These are phyloP conservation scores for Nannoperca obscura DNA, from an alignment of 2,797 vertebrate species.

Conservation along the genomic window DNA sequence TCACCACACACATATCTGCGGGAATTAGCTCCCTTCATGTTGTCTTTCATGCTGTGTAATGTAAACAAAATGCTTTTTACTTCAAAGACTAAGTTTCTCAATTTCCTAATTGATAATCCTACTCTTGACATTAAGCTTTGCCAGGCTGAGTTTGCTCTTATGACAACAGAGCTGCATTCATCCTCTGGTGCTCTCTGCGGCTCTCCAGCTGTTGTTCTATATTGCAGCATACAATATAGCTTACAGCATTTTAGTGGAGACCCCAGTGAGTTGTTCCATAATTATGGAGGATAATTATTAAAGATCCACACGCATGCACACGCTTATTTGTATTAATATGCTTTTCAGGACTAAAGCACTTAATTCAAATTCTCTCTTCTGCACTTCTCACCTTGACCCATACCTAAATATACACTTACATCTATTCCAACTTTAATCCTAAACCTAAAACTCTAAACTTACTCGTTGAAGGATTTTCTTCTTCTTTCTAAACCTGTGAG, in stretches of 20 bases:
- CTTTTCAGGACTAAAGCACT: slow-evolving; percentile 31
- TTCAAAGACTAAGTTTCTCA: slow-evolving; percentile 73
- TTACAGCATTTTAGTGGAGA: slow-evolving; percentile 53
- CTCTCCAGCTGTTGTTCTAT: slow-evolving; percentile 21
- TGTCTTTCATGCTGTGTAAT: slow-evolving; percentile 46
- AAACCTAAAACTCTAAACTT: slow-evolving; percentile 24
- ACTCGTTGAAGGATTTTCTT: slow-evolving; percentile 12
- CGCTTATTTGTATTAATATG: slow-evolving; percentile 14
- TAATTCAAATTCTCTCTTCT: background rate
- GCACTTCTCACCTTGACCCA: slow-evolving; percentile 31
- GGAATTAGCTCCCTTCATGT: slow-evolving; percentile 38
- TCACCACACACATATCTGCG: slow-evolving; percentile 43
- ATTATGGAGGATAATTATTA: slow-evolving; percentile 56
- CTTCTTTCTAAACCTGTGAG: slow-evolving; percentile 31
- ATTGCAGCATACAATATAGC: slow-evolving; percentile 24
- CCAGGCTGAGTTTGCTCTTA: slow-evolving; percentile 57
- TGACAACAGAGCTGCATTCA: slow-evolving; percentile 65
- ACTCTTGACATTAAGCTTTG: slow-evolving; percentile 52
- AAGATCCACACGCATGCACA: slow-evolving; percentile 13
- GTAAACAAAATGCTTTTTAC: slow-evolving; percentile 68
- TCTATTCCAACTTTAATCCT: slow-evolving; percentile 30
- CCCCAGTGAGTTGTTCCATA: slow-evolving; percentile 50
- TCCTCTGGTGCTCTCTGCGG: slow-evolving; percentile 41
- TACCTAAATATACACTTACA: background rate
- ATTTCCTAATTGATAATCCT: slow-evolving; percentile 73